Evolutionary conservation across 2,113 vertebrate species (phyloP).

Genomic region (Edolisoma coerulescens): DNA sequence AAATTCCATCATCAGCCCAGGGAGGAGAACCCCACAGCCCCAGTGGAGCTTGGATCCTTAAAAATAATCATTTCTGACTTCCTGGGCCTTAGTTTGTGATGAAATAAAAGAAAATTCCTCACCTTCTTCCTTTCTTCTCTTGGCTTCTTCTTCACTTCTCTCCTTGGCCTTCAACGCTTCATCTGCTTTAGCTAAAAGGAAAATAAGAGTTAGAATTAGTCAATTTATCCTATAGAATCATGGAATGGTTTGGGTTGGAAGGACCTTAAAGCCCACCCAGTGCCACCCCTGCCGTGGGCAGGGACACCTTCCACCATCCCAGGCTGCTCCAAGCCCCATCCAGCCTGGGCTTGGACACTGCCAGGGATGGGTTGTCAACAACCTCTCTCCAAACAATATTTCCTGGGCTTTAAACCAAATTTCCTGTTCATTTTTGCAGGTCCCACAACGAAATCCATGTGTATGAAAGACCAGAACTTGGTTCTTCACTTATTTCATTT

Average conservation of each 20-base stretch:
- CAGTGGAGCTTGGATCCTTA: background rate
- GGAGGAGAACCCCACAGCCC: background rate
- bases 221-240: background rate
- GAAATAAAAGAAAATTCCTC: background rate
- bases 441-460: rapidly evolving
- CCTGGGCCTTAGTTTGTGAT: background rate
- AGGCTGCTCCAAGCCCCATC: background rate
- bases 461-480: rapidly evolving
- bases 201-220: background rate
- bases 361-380: background rate
- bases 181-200: conserved; percentile 87
- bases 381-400: background rate
- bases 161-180: conserved; percentile 91
- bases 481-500: background rate
- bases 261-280: background rate
- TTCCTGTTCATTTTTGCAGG: background rate
- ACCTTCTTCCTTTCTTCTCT: conserved; percentile 89
- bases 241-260: background rate
- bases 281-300: background rate
- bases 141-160: conserved; percentile 87
- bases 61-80: background rate
- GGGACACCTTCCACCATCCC: background rate
- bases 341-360: rapidly evolving
- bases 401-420: background rate
- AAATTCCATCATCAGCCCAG: rapidly evolving